These are phyloP conservation scores for Habropoda laboriosa DNA, from an alignment of 1,140 invertebrate genomes.

Conservation along the genomic window DNA sequence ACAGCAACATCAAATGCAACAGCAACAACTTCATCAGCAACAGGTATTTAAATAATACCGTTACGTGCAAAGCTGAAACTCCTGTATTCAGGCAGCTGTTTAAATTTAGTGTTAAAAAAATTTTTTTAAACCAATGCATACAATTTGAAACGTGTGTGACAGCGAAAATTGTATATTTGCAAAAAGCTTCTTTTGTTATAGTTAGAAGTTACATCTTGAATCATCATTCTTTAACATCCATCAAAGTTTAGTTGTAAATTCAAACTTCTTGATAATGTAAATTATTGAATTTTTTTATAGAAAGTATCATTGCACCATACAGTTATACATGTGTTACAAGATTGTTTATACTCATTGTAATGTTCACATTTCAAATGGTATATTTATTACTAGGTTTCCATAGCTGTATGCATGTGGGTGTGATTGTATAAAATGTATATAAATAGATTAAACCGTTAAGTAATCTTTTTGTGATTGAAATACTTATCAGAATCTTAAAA, in stretches of 20 bases:
- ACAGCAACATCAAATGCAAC: slow-evolving; percentile 80
- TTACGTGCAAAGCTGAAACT: slow-evolving; percentile 50
- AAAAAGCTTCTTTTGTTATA: slow-evolving; percentile 24
- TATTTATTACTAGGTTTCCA: slow-evolving; percentile 51
- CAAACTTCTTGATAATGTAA: slow-evolving; percentile 20
- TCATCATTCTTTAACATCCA: slow-evolving; percentile 7
- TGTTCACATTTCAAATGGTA: slow-evolving; percentile 31
- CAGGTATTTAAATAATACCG: slow-evolving; percentile 74
- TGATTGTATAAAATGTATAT: slow-evolving; percentile 42
- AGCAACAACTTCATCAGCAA: slow-evolving; percentile 78
- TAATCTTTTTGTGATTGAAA: slow-evolving; percentile 48
- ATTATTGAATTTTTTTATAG: slow-evolving; percentile 39
- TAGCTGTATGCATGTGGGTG: slow-evolving; percentile 27
- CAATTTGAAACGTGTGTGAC: neutral
- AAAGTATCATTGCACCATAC: slow-evolving; percentile 12
- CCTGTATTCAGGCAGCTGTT: slow-evolving; percentile 35
- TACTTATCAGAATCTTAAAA: slow-evolving; percentile 46
- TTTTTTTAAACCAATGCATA: slow-evolving; percentile 22
- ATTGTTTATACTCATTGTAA: slow-evolving; percentile 34
- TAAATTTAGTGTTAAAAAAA: slow-evolving; percentile 26
- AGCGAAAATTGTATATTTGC: slow-evolving; percentile 16
- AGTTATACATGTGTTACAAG: slow-evolving; percentile 22
- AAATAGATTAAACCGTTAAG: slow-evolving; percentile 47
- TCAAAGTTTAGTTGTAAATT: slow-evolving; percentile 36
- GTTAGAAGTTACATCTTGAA: slow-evolving; percentile 32